Conservation (phyloP, 2,888 invertebrate species). For the Aspidiotus rigidus region DNA sequence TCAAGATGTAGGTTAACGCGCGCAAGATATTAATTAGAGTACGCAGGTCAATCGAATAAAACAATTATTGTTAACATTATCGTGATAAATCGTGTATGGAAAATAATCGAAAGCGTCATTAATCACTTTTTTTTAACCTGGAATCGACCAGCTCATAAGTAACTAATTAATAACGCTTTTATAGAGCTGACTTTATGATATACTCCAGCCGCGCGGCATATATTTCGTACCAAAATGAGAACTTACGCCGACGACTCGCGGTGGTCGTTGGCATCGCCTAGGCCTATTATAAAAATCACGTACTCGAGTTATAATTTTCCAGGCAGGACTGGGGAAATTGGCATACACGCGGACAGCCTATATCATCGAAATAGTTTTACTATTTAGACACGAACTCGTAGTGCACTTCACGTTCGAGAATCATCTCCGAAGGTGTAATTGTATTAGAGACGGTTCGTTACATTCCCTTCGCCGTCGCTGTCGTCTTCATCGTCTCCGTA, state of each 20-base stretch:
- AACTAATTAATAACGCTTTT: too few species aligned
- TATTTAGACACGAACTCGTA: slow-evolving; percentile 26
- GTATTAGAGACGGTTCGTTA: slow-evolving; percentile 30
- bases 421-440: slow-evolving; percentile 29
- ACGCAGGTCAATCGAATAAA: too few species aligned
- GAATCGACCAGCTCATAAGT: too few species aligned
- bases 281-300: slow-evolving; percentile 16
- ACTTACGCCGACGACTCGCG: background rate
- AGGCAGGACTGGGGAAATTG: background rate
- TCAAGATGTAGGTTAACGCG: too few species aligned
- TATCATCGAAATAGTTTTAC: slow-evolving; percentile 1
- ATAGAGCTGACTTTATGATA: too few species aligned
- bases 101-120: too few species aligned
- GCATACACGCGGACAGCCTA: background rate
- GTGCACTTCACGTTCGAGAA: slow-evolving; percentile 30
- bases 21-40: too few species aligned
- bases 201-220: background rate
- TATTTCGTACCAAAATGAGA: background rate
- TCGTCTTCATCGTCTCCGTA: background rate
- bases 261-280: slow-evolving; percentile 20
- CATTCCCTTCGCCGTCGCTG: slow-evolving; percentile 9
- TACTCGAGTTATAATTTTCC: slow-evolving; percentile 8
- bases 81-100: too few species aligned
- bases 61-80: too few species aligned
- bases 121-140: too few species aligned